phyloP scores from a whole-genome alignment of 2,113 vertebrate species.

The Orientallactaga bullata region DNA sequence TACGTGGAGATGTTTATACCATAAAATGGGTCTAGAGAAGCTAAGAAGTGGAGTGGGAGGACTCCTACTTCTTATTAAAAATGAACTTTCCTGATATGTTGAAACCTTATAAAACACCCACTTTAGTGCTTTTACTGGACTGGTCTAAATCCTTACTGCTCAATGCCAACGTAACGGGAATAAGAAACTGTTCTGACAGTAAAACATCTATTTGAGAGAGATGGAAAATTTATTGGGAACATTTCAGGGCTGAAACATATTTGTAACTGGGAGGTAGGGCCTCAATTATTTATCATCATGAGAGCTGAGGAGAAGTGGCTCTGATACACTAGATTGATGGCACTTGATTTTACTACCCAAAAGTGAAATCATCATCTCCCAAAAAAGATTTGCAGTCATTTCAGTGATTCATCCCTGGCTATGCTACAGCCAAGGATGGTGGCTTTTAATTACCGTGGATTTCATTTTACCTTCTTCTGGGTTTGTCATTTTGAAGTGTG shows the following conservation, averaged over 20 bases:
- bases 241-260: constrained; percentile 62
- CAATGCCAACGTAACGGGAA: constrained; percentile 7
- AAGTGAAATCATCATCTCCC: constrained; percentile 42
- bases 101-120: constrained; percentile 44
- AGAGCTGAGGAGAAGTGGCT: constrained; percentile 42
- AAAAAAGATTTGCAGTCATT: constrained; percentile 30
- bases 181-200: constrained; percentile 52
- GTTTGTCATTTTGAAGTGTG: constrained; percentile 48
- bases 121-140: constrained; percentile 52
- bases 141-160: constrained; percentile 25
- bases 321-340: constrained; percentile 58
- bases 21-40: not conserved
- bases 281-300: constrained; percentile 66
- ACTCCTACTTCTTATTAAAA: constrained; percentile 56
- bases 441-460: constrained; percentile 56
- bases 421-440: not conserved
- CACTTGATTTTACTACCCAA: constrained; percentile 62
- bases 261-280: constrained; percentile 67
- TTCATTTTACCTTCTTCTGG: constrained; percentile 39
- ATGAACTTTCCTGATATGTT: constrained; percentile 29
- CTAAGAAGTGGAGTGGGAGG: not conserved
- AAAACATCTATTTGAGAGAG: constrained; percentile 65
- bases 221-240: constrained; percentile 66
- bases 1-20: not conserved
- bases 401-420: constrained; percentile 13